Evolutionary conservation across 2,113 vertebrate species (phyloP).

Genomic region (Catharus fuscescens): DNA sequence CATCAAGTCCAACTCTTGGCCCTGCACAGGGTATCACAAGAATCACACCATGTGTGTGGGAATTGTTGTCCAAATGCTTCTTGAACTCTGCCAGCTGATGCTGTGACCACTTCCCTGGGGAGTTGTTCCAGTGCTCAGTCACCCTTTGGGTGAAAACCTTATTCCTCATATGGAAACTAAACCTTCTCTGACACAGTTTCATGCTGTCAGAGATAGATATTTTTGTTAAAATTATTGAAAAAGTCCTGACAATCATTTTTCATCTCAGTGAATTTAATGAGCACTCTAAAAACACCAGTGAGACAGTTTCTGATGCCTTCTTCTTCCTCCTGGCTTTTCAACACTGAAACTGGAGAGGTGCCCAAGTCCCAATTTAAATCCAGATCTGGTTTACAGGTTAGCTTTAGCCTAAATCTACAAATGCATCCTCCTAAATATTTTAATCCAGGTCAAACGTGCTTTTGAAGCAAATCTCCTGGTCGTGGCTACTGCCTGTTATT

Average conservation of each 20-base stretch:
- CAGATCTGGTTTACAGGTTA: neutral
- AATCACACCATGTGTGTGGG: neutral
- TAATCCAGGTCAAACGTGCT: neutral
- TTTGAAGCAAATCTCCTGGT: neutral
- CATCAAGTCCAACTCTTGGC: neutral
- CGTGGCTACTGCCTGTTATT: neutral
- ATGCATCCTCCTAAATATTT: neutral
- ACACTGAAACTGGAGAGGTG: neutral
- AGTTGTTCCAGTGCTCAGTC: neutral
- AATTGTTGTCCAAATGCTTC: neutral
- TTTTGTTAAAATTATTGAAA: neutral
- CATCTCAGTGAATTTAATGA: neutral
- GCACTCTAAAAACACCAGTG: neutral
- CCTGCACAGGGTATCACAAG: neutral
- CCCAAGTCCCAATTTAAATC: neutral
- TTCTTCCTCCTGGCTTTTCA: neutral
- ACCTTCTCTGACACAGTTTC: neutral
- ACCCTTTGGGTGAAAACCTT: neutral
- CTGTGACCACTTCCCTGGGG: neutral
- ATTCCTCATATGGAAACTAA: neutral
- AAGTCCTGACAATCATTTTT: neutral
- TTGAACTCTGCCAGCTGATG: neutral
- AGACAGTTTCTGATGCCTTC: neutral
- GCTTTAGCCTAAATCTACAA: neutral
- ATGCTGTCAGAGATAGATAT: neutral